phyloP scores from a whole-genome alignment of 2,113 vertebrate genomes.

The Machaerirhynchus nigripectus region DNA sequence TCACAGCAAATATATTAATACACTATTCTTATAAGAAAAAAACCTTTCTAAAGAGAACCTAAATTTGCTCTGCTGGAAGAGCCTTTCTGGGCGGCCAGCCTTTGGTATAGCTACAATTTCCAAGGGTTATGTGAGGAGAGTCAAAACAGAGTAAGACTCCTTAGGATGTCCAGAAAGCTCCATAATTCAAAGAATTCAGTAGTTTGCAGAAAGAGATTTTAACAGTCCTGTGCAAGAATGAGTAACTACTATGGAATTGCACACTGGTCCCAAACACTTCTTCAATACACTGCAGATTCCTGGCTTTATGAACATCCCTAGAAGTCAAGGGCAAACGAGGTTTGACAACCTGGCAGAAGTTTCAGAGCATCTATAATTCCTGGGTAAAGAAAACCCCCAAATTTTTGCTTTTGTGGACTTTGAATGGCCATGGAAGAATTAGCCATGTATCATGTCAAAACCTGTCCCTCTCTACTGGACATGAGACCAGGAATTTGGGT shows the following conservation, averaged over 20 bases:
- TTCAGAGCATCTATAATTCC: neutral
- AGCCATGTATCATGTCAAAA: neutral
- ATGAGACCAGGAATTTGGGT: neutral
- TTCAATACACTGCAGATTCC: neutral
- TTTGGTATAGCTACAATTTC: neutral
- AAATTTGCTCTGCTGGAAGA: neutral
- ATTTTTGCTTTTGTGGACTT: neutral
- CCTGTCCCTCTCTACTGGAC: accelerated
- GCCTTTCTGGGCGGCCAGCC: neutral
- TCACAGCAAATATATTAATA: neutral
- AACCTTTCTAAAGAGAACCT: neutral
- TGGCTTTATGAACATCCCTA: neutral
- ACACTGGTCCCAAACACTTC: neutral
- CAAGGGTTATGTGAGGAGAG: neutral
- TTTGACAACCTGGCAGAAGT: neutral
- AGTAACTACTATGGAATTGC: neutral
- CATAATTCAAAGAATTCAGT: neutral
- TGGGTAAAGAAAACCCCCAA: neutral
- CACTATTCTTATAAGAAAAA: neutral
- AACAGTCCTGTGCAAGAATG: neutral
- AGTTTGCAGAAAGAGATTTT: neutral
- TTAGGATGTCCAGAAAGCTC: neutral
- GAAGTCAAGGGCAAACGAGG: neutral
- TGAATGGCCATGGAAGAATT: neutral
- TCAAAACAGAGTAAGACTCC: neutral